Conservation (phyloP, 2,113 vertebrate species). For the Nannospalax galili region DNA sequence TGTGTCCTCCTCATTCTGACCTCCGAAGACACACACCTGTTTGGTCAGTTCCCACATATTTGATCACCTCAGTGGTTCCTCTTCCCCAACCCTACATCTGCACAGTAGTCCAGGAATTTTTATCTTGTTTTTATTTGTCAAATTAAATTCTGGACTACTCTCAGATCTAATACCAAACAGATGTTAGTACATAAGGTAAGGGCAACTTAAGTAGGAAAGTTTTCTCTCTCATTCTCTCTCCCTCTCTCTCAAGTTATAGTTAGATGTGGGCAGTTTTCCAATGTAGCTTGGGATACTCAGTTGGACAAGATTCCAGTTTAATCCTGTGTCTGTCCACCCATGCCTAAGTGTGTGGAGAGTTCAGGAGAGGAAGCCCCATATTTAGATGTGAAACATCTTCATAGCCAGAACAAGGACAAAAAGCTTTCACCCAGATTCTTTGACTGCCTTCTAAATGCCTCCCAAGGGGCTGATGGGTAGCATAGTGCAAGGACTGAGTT, state of each 20-base stretch:
- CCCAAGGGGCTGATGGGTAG: background rate
- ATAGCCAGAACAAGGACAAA: background rate
- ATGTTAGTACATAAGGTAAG: background rate
- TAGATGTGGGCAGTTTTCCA: background rate
- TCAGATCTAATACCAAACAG: background rate
- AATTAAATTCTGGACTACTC: background rate
- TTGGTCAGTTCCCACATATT: background rate
- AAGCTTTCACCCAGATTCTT: background rate
- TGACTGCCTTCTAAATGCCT: background rate
- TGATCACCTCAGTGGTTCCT: background rate
- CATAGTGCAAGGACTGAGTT: background rate
- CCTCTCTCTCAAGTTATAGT: background rate
- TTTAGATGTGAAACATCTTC: background rate
- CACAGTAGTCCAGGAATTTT: background rate
- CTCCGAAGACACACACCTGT: background rate
- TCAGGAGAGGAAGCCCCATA: background rate
- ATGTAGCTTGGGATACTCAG: background rate
- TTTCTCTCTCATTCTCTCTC: too few species aligned
- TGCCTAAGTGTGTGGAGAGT: background rate
- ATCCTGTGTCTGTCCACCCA: too few species aligned
- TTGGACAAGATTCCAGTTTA: background rate
- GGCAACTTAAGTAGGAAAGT: background rate
- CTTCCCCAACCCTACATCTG: background rate
- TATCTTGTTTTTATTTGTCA: background rate
- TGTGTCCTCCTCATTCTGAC: background rate